Conservation (phyloP, 2,797 vertebrate genomes). For the Peromyscus attwateri region DNA sequence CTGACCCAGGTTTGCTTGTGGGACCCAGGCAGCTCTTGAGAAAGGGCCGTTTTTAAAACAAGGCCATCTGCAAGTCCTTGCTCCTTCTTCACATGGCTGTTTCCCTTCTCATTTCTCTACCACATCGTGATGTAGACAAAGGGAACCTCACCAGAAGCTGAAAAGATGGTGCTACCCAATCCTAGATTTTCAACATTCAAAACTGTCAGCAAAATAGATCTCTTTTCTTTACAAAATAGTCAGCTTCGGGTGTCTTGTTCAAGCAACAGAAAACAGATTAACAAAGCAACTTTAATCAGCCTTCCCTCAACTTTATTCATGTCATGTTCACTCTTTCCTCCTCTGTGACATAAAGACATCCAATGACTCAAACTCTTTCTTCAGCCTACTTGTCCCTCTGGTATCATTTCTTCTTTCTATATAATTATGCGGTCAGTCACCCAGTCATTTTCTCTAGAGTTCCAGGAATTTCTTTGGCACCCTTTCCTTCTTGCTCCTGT, state of each 20-base stretch:
- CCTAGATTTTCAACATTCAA: background rate
- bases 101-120: background rate
- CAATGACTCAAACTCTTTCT: background rate
- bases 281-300: background rate
- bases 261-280: background rate
- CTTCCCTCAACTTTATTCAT: background rate
- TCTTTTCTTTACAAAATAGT: background rate
- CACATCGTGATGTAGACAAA: background rate
- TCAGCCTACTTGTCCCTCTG: background rate
- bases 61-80: background rate
- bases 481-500: background rate
- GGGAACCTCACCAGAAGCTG: background rate
- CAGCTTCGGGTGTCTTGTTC: background rate
- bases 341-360: background rate
- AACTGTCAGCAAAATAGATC: background rate
- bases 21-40: background rate
- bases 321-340: background rate
- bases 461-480: background rate
- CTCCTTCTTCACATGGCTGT: background rate
- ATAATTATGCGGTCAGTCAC: background rate
- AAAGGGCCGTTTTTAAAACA: background rate
- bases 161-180: background rate
- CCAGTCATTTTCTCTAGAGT: background rate
- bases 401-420: background rate
- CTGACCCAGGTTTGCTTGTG: accelerated